A percentile compares a stretch with the other conserved stretches of the same genome.
Conservation (phyloP, 2,797 vertebrate genomes). For the Helarctos malayanus region DNA sequence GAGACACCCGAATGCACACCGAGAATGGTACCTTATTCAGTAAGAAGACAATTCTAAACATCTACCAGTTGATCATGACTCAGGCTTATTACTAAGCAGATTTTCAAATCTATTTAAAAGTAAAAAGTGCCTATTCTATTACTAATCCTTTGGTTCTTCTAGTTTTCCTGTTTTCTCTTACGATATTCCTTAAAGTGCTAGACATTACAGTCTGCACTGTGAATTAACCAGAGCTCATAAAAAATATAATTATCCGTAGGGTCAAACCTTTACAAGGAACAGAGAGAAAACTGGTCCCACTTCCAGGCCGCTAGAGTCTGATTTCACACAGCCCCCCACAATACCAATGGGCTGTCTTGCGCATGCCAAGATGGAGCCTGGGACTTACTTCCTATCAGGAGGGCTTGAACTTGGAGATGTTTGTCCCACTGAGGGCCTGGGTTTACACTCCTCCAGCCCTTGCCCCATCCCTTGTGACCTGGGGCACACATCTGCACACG, state of each 20-base stretch:
- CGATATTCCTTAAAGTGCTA: neutral
- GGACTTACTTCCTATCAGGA: neutral
- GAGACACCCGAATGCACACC: neutral
- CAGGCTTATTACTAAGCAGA: neutral
- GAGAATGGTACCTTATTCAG: neutral
- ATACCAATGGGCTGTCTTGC: neutral
- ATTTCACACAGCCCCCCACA: neutral
- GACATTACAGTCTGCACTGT: neutral
- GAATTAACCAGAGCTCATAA: slow-evolving; percentile 13
- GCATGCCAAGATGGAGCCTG: neutral
- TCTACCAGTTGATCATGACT: neutral
- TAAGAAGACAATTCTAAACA: slow-evolving; percentile 22
- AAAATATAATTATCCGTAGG: slow-evolving; percentile 20
- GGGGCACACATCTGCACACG: neutral
- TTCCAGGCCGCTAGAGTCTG: neutral
- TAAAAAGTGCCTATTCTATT: neutral
- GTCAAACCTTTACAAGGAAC: neutral
- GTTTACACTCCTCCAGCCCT: neutral
- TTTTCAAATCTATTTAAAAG: slow-evolving; percentile 49
- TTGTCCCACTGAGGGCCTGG: neutral
- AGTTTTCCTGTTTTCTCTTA: slow-evolving; percentile 6
- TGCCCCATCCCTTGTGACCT: neutral
- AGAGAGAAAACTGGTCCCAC: neutral
- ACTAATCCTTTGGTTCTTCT: neutral
- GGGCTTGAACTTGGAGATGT: neutral